phyloP scores from a whole-genome alignment of 1,140 invertebrate genomes.

The Rhynchophorus ferrugineus region DNA sequence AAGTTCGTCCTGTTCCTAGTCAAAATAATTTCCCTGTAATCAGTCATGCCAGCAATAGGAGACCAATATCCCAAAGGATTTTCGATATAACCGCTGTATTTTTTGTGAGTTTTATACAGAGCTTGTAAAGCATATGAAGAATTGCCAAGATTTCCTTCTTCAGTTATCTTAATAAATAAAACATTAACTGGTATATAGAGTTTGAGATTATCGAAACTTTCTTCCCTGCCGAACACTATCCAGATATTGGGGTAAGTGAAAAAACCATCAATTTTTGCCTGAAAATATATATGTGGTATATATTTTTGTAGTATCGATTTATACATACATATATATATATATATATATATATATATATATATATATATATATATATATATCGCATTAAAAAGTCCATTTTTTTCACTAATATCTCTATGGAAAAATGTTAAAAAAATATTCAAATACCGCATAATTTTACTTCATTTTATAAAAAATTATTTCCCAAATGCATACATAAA shows the following conservation, averaged over 20 bases:
- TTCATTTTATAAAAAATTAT: too few species aligned
- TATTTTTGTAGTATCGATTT: too few species aligned
- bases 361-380: too few species aligned
- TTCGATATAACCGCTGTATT: background rate
- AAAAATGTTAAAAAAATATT: too few species aligned
- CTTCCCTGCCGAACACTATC: background rate
- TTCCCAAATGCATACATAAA: too few species aligned
- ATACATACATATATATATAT: too few species aligned
- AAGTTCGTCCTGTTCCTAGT: constrained; percentile 3
- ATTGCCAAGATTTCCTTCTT: background rate
- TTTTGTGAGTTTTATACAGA: constrained; percentile 1
- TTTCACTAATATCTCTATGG: too few species aligned
- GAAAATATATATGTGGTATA: too few species aligned
- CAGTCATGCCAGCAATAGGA: too few species aligned
- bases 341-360: too few species aligned
- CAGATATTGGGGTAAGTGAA: background rate
- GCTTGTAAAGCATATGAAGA: background rate
- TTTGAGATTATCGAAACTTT: background rate
- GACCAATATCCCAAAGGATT: background rate
- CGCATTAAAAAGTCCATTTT: too few species aligned
- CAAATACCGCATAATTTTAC: too few species aligned
- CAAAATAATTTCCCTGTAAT: background rate
- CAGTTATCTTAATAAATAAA: background rate
- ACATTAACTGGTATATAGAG: background rate
- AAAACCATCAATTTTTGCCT: background rate